Base-by-base conservation (phyloP, 1,140 invertebrate species). In the Drosophila repletoides region DNA sequence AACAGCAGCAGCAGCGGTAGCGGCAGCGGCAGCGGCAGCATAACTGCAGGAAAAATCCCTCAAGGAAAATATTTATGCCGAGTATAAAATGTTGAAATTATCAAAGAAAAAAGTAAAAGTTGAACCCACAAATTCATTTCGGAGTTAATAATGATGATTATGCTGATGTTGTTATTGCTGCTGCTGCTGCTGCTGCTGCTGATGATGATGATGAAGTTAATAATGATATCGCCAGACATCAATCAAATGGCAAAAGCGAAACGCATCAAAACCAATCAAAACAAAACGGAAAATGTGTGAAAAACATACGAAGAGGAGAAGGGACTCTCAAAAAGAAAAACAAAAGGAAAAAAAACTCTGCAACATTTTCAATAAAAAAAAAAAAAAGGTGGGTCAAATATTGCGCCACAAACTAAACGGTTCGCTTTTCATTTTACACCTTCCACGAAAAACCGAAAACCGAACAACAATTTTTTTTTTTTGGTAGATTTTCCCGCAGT, bases 381-480 rank as follows among this genome's bases (percentile, higher is more conserved):
- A 52, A 12, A 31, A 67, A 33, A 64, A 59, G 36, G 17, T 60
- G 58, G 56, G 56, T 61, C 29, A 77, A 76, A 76, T 53, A 61
- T 68, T 68, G 58, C 58, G 58, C 65, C 65, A 67, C 61, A 56
- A 56, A 48, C 65, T 77, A 72, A 66, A 72, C 68, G 61, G 15
- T 73, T 73, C 46, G 69, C 75, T 77, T 79, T 77, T 77, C 69
- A 73, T 79, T 77, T 77, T 79, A 79, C 74, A 77, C 74, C 74
- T 79, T 63, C 56, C 43, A 73, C 66, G 36, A 60, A 76, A 69
- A 33, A 64, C 14, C 10, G 6, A 41, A 43, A 24, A 63, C 5
- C 10, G 28, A 66, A 31, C 26, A 67, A 41, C 45, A 59, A 55
- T 15, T 28, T 9, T 29, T 34, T 29, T 38, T 21, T 14, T 36